Conservation (phyloP, 2,113 vertebrate genomes). For the Vulpes vulpes region DNA sequence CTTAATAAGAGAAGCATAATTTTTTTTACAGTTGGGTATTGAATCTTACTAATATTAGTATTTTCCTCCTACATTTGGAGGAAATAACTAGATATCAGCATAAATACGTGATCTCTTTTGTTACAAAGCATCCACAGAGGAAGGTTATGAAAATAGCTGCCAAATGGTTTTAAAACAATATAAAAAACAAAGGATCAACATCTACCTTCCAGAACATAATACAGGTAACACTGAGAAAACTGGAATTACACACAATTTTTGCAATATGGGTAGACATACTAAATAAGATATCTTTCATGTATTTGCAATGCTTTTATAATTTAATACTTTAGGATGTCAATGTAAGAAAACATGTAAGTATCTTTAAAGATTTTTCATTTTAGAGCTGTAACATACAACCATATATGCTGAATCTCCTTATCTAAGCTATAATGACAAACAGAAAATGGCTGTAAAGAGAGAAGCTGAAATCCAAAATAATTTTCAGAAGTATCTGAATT, state of each 20-base stretch:
- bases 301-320: slow-evolving; percentile 16
- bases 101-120: slow-evolving; percentile 44
- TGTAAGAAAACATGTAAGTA: neutral
- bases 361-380: slow-evolving; percentile 56
- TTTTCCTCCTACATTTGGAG: slow-evolving; percentile 17
- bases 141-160: slow-evolving; percentile 33
- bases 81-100: slow-evolving; percentile 11
- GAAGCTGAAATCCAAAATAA: slow-evolving; percentile 9
- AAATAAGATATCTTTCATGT: slow-evolving; percentile 10
- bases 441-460: neutral
- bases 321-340: slow-evolving; percentile 43
- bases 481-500: slow-evolving; percentile 11
- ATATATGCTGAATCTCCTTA: slow-evolving; percentile 25
- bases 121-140: slow-evolving; percentile 44
- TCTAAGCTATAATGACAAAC: slow-evolving; percentile 44
- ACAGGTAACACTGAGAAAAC: neutral
- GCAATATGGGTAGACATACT: neutral
- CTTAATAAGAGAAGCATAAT: neutral
- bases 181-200: neutral
- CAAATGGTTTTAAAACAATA: slow-evolving; percentile 42
- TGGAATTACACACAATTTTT: slow-evolving; percentile 18
- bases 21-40: neutral
- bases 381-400: neutral
- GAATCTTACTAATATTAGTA: slow-evolving; percentile 4
- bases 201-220: slow-evolving; percentile 34